Conservation (phyloP, 2,888 invertebrate genomes). For the Poecilus cupreus region DNA sequence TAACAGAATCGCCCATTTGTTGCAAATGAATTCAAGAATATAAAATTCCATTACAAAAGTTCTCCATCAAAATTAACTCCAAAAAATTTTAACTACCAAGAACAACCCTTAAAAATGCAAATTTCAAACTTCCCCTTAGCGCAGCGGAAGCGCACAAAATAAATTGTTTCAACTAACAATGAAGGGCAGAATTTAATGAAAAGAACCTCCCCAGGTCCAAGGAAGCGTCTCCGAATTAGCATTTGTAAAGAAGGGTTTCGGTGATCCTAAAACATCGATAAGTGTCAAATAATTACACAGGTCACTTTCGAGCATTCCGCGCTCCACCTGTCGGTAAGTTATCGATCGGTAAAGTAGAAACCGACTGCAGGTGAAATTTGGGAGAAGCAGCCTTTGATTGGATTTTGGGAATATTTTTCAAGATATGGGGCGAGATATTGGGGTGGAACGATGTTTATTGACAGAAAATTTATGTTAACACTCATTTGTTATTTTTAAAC, state of each 20-base stretch:
- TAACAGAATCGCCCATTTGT: too few species aligned
- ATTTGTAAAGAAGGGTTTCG: constrained; percentile 52
- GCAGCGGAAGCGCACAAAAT: constrained; percentile 25
- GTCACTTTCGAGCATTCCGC: constrained; percentile 41
- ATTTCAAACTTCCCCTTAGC: not conserved
- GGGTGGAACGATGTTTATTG: constrained; percentile 32
- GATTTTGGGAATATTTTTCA: constrained; percentile 7
- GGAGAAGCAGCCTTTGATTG: not conserved
- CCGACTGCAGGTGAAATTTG: constrained; percentile 34
- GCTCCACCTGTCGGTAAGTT: constrained; percentile 33
- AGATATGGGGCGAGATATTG: not conserved
- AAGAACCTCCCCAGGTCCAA: not conserved
- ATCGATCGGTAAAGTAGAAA: constrained; percentile 18
- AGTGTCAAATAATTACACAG: constrained; percentile 57
- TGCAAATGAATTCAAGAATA: not conserved
- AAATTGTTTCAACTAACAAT: constrained; percentile 47
- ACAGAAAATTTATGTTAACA: constrained; percentile 26
- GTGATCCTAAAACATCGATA: constrained; percentile 45
- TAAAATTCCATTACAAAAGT: not conserved
- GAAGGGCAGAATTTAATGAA: constrained; percentile 21
- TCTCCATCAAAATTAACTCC: not conserved
- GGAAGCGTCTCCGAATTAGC: constrained; percentile 38
- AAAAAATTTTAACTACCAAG: constrained; percentile 20
- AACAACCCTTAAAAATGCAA: constrained; percentile 15
- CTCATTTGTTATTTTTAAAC: constrained; percentile 42